Conservation (phyloP, 1,140 invertebrate genomes). For the Spodoptera litura region DNA sequence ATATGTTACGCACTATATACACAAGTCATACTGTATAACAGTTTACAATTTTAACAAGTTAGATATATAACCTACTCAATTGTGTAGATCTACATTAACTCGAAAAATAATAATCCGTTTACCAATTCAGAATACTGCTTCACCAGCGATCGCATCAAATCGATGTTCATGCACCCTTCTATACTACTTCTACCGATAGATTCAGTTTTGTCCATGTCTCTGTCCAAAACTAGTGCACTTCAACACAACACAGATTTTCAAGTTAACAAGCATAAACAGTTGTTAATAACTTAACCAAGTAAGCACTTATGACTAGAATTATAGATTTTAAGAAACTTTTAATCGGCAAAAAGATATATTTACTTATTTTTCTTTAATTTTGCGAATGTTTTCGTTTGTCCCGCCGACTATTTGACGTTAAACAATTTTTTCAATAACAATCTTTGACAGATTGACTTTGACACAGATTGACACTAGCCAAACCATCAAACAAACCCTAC, state of each 20-base stretch:
- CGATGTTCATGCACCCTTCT: conserved; percentile 73
- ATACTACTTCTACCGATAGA: conserved; percentile 57
- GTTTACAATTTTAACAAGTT: not conserved
- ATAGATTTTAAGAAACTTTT: not conserved
- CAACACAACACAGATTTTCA: conserved; percentile 11
- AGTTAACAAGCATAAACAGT: not conserved
- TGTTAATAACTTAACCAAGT: not conserved
- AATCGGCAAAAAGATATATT: not conserved
- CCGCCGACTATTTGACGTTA: conserved; percentile 38
- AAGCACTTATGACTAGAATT: not conserved
- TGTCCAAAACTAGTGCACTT: conserved; percentile 21
- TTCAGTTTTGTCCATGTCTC: conserved; percentile 74
- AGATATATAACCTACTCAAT: conserved; percentile 13
- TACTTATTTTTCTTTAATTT: not conserved
- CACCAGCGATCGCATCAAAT: conserved; percentile 79
- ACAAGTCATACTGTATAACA: not conserved
- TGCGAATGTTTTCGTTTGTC: conserved; percentile 45
- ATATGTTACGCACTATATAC: too few relatives aligned
- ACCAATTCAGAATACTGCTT: conserved; percentile 83
- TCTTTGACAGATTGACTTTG: conserved; percentile 5
- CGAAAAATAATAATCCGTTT: conserved; percentile 42
- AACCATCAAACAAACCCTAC: too few relatives aligned
- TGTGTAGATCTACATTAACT: not conserved
- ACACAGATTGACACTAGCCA: too few relatives aligned
- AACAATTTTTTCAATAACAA: not conserved